Conservation (phyloP, 2,888 invertebrate species). For the Byasa hedistus region DNA sequence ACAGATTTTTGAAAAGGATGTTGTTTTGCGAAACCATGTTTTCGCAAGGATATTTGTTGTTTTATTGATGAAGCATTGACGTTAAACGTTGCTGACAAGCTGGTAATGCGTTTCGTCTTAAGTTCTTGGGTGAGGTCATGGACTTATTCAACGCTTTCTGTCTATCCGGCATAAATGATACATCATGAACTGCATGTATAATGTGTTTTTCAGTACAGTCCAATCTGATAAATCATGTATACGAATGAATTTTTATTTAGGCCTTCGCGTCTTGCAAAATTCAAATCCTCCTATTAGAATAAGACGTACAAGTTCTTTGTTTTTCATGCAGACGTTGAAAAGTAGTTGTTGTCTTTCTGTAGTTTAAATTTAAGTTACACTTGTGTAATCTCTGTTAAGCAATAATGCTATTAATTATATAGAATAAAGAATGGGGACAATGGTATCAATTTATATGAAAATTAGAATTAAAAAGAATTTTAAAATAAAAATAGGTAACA, state of each 20-base stretch:
- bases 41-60: neutral
- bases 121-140: slow-evolving; percentile 1
- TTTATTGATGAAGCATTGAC: slow-evolving; percentile 1
- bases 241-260: neutral
- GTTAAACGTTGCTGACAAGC: neutral
- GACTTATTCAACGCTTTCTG: neutral
- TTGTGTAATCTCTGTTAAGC: neutral
- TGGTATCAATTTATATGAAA: neutral
- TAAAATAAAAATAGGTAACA: too few relatives aligned
- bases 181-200: slow-evolving; percentile 6
- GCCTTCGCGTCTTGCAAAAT: neutral
- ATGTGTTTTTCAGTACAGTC: neutral
- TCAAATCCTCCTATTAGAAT: neutral
- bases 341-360: neutral
- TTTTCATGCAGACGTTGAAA: neutral
- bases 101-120: neutral
- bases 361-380: neutral
- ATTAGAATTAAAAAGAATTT: too few relatives aligned
- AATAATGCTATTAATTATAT: neutral
- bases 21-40: neutral
- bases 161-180: slow-evolving; percentile 17
- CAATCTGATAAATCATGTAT: neutral
- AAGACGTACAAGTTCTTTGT: neutral
- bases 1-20: neutral
- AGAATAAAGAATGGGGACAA: neutral